Base-by-base conservation (phyloP, 1,140 invertebrate genomes). In the Nymphalis io region DNA sequence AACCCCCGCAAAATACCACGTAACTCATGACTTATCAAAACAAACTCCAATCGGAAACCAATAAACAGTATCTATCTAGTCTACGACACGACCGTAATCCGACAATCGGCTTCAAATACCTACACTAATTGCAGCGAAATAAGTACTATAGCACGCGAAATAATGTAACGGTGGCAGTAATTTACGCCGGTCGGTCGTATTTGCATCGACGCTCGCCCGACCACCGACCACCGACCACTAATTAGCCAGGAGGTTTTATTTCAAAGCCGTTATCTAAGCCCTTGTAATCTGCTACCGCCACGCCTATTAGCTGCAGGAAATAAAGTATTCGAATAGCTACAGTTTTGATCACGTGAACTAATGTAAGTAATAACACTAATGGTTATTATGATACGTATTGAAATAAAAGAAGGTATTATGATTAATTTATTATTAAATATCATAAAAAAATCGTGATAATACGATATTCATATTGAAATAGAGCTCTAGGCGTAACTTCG, bases 181-280 rank as follows among this genome's bases (percentile, higher is more conserved):
- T 68, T 73, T 66, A 71, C 71, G 64, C 20, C 18, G 67, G 63
- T 39, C 64, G 74, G 67, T 74, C 72, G 66, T 72, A 76, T 74
- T 76, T 74, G 72, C 75, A 76, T 76, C 68, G 61, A 58, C 60
- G 58, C 68, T 46, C 58, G 57, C 48, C 57, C 55, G 65, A 65
- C 68, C 68, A 68, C 60, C 55, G 60, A 4, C 68, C 70, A 48
- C 60, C 58, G 68, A 69, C 68, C 72, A 72, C 69, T 72, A 74
- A 74, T 77, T 77, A 77, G 72, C 66, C 59, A 42, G 62, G 59
- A 64, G 66, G 62, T 77, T 77, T 77, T 77, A 70, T 77, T 72
- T 76, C 72, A 70, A 38, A 44, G 65, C 66, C 44, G 61, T 72
- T 76, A 74, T 76, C 75, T 76, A 72, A 74, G 66, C 72, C 57